Percentiles rank a stretch among this genome's conserved stretches.
These are phyloP conservation scores for Macrocentrus cingulum DNA, from an alignment of 1,140 invertebrate genomes.

Conservation along the genomic window DNA sequence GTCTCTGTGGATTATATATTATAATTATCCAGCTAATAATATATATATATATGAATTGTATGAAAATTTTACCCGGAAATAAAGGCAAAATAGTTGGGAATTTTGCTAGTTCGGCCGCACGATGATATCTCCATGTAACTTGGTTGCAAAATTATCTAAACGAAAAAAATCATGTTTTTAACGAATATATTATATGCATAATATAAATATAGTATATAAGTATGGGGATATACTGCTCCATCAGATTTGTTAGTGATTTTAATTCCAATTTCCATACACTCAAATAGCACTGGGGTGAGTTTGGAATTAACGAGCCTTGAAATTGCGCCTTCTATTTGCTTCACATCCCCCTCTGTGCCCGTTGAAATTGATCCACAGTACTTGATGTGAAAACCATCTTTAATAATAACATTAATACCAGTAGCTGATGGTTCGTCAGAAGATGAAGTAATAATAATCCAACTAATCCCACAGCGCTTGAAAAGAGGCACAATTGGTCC, in stretches of 20 bases:
- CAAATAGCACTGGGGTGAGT: conserved; percentile 53
- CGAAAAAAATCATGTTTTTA: too few species aligned
- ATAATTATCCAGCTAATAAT: conserved; percentile 14
- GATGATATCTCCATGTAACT: conserved; percentile 69
- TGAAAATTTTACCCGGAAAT: conserved; percentile 62
- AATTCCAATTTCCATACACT: conserved; percentile 61
- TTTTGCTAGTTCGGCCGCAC: conserved; percentile 62
- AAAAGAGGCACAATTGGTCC: conserved; percentile 49
- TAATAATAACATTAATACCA: too few species aligned
- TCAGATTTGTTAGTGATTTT: conserved; percentile 50
- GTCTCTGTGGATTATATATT: conserved; percentile 55
- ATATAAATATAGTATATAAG: not conserved
- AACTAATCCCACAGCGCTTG: conserved; percentile 41
- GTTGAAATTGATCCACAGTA: conserved; percentile 58
- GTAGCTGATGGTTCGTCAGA: conserved; percentile 32
- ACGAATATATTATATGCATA: conserved; percentile 23
- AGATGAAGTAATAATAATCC: too few species aligned
- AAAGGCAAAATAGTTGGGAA: conserved; percentile 65
- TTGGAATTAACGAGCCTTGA: conserved; percentile 45
- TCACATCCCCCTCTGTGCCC: conserved; percentile 59
- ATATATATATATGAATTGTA: conserved; percentile 6
- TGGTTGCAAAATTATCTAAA: conserved; percentile 59
- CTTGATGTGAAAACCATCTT: conserved; percentile 50
- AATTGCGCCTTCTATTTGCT: conserved; percentile 61
- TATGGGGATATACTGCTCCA: conserved; percentile 37